Base-by-base conservation (phyloP, 2,888 invertebrate species). In the Criorhina ranunculi region DNA sequence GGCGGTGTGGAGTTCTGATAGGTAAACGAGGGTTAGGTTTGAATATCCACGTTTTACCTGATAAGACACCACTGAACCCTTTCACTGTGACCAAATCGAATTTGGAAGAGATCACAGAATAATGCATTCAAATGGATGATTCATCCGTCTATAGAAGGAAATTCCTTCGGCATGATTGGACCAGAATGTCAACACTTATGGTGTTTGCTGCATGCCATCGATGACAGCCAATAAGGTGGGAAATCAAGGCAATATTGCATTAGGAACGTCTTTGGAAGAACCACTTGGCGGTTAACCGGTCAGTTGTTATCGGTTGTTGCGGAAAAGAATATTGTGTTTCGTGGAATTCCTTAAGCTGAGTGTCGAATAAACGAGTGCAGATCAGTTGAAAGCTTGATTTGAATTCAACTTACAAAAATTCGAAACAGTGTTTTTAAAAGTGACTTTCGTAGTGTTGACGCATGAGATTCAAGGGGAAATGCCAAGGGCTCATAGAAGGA, bases 111-210 rank as follows among this genome's bases (percentile, higher is more conserved):
- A 60, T 66, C 19, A 29, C 12, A 2, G 9, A 60, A 35, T 69
- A 76, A 67, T 49, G 53, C 33, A 69, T 76, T 60, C 76, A 40
- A 42, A 7, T 40, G 67, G 69, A 77, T 77, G 81, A 82, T 29
- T 81, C 76, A 81, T 57, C 55, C 62, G n/a, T 31, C 35, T 0
- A 6, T 31, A 31, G 35, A 8, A 35, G 15, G 69, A 69, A 69
- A 82, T 82, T 82, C 81, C 70, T 82, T 15, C 15, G 19, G 70
- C 66, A 77, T 82, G 81, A 77, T 70, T 70, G 29, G 64, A 42
- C 42, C 33, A 35, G 11, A 82, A 77, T 44, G 40, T 53, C 49
- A 72, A 44, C 60, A 60, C 75, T 80, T 76, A 60, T 69, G 44
- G 60, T 75, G 35, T 67, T 15, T 44, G 60, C 57, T 59, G 31